Conservation (phyloP, 2,797 vertebrate genomes). For the Propithecus deckenii region DNA sequence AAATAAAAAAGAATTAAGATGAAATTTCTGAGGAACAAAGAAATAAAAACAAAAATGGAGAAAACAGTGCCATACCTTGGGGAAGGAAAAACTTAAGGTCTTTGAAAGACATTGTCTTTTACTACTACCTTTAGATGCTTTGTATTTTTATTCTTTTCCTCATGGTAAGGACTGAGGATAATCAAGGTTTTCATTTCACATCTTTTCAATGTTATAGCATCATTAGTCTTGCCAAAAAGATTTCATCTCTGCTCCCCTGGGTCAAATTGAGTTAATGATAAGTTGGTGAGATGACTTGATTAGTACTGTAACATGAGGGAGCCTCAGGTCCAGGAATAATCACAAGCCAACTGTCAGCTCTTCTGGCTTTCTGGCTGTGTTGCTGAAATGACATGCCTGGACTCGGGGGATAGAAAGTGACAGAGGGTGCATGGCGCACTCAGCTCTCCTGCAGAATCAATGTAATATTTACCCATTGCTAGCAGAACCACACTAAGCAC, state of each 20-base stretch:
- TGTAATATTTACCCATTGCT: neutral
- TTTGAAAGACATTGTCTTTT: neutral
- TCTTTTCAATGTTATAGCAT: slow-evolving; percentile 59
- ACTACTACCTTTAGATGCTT: neutral
- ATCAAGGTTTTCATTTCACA: slow-evolving; percentile 22
- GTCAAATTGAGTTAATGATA: slow-evolving; percentile 65
- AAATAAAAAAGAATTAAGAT: slow-evolving; percentile 71
- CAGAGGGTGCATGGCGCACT: slow-evolving; percentile 13
- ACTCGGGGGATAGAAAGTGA: slow-evolving; percentile 23
- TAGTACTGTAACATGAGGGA: slow-evolving; percentile 42
- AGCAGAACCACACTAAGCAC: neutral
- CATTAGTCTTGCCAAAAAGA: slow-evolving; percentile 63
- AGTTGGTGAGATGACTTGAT: slow-evolving; percentile 25
- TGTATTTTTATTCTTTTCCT: neutral
- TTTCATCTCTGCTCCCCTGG: slow-evolving; percentile 53
- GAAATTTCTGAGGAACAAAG: slow-evolving; percentile 59
- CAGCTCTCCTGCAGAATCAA: neutral
- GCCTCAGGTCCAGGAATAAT: slow-evolving; percentile 68
- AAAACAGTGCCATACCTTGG: neutral
- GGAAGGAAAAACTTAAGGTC: neutral
- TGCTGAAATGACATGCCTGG: slow-evolving; percentile 59
- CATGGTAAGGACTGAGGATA: neutral
- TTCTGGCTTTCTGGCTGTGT: slow-evolving; percentile 58
- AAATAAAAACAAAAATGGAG: neutral
- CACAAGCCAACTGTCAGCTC: slow-evolving; percentile 70